A percentile compares a stretch with the other conserved stretches of the same genome.
These are phyloP conservation scores for Hymenochirus boettgeri DNA, from an alignment of 2,113 vertebrate species.

Conservation along the genomic window DNA sequence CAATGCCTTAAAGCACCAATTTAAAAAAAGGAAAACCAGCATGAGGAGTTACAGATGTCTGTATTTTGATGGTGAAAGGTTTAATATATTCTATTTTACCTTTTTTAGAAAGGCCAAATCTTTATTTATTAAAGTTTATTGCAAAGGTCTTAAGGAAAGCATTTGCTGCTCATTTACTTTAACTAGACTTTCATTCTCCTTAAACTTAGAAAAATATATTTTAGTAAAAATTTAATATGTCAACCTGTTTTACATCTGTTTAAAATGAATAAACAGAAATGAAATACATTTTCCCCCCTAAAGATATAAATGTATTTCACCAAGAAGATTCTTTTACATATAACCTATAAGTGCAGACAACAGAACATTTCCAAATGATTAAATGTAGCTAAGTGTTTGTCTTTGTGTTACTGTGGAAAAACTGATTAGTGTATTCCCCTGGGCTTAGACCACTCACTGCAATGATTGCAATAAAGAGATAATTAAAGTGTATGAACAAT, in stretches of 20 bases:
- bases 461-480: background rate
- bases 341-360: background rate
- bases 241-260: background rate
- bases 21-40: too few species aligned
- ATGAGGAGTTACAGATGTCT: too few species aligned
- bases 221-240: too few species aligned
- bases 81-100: too few species aligned
- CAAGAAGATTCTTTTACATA: background rate
- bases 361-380: background rate
- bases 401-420: background rate
- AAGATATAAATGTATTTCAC: background rate
- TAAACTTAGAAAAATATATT: too few species aligned
- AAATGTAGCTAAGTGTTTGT: slow-evolving; percentile 1
- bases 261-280: background rate
- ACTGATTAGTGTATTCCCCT: background rate
- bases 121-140: too few species aligned
- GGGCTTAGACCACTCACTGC: background rate
- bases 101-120: too few species aligned
- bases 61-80: too few species aligned
- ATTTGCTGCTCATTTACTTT: too few species aligned
- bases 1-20: too few species aligned
- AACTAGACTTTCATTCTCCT: too few species aligned
- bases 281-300: background rate
- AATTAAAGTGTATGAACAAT: slow-evolving; percentile 21
- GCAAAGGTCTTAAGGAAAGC: too few species aligned